These are phyloP conservation scores for Flabesymbios commensalis DNA, from an alignment of 2,888 invertebrate species.

Conservation along the genomic window DNA sequence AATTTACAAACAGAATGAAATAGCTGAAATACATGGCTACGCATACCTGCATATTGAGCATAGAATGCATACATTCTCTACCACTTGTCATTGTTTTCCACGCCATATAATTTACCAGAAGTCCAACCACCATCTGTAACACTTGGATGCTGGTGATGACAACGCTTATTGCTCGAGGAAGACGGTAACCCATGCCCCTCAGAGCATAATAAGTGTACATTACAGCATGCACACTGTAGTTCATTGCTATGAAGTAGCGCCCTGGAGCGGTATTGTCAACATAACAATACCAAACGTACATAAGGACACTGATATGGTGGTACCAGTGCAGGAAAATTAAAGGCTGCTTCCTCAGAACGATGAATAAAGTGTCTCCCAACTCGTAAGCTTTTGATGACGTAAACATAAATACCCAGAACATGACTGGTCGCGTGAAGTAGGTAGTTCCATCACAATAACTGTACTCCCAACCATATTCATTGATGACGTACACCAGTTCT, in stretches of 20 bases:
- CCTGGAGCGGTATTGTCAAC: conserved; percentile 56
- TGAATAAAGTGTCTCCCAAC: conserved; percentile 69
- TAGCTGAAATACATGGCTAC: conserved; percentile 60
- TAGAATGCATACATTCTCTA: conserved; percentile 60
- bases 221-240: conserved; percentile 64
- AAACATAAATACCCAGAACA: conserved; percentile 98
- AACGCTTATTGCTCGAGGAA: conserved; percentile 78
- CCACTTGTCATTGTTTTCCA: conserved; percentile 45
- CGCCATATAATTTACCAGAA: conserved; percentile 86
- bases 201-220: conserved; percentile 65
- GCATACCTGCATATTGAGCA: conserved; percentile 60
- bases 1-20: conserved; percentile 58
- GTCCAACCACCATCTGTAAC: conserved; percentile 93
- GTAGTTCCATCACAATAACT: conserved; percentile 79
- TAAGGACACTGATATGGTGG: conserved; percentile 62
- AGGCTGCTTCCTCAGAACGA: conserved; percentile 64
- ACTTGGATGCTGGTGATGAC: conserved; percentile 88
- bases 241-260: conserved; percentile 63
- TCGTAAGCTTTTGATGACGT: conserved; percentile 95
- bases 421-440: conserved; percentile 70
- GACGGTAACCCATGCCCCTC: conserved; percentile 58
- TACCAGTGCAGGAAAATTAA: conserved; percentile 66
- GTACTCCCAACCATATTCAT: conserved; percentile 89
- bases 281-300: conserved; percentile 63
- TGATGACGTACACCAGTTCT: conserved; percentile 85